Evolutionary conservation across 2,888 invertebrate species (phyloP).

Genomic region (Eubasilissa splendida): DNA sequence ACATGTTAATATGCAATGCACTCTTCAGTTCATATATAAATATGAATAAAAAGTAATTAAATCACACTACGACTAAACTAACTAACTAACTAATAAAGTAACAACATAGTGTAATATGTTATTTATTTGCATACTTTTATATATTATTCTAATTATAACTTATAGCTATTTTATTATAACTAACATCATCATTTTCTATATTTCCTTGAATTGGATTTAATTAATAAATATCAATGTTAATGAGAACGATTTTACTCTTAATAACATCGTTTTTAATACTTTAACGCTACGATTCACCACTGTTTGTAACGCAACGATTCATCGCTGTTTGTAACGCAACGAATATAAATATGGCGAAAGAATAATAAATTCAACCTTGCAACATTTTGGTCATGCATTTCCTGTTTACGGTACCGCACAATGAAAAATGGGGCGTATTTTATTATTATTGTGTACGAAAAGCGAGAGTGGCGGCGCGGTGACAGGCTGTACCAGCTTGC

Average conservation of each 20-base stretch:
- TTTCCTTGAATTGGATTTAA: background rate
- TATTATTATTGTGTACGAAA: slow-evolving; percentile 54
- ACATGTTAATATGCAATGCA: no score
- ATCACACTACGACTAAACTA: no score
- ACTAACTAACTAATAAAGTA: no score
- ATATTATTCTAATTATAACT: no score
- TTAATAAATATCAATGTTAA: no score
- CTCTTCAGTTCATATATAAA: no score
- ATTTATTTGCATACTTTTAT: no score
- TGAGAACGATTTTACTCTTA: no score
- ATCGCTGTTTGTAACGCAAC: background rate
- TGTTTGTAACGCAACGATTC: background rate
- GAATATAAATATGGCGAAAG: background rate
- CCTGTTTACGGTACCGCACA: slow-evolving; percentile 41
- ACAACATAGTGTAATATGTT: no score
- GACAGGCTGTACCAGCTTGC: slow-evolving; percentile 52
- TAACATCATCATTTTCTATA: background rate
- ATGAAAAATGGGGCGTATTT: slow-evolving; percentile 53
- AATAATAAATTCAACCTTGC: slow-evolving; percentile 29
- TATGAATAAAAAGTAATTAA: no score
- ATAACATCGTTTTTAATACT: background rate
- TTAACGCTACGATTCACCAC: background rate
- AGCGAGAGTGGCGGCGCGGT: slow-evolving; percentile 57
- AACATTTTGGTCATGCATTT: slow-evolving; percentile 43
- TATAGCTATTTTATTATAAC: background rate